Evolutionary conservation across 2,888 invertebrate species (phyloP).

Genomic region (Ormyrus thymus): DNA sequence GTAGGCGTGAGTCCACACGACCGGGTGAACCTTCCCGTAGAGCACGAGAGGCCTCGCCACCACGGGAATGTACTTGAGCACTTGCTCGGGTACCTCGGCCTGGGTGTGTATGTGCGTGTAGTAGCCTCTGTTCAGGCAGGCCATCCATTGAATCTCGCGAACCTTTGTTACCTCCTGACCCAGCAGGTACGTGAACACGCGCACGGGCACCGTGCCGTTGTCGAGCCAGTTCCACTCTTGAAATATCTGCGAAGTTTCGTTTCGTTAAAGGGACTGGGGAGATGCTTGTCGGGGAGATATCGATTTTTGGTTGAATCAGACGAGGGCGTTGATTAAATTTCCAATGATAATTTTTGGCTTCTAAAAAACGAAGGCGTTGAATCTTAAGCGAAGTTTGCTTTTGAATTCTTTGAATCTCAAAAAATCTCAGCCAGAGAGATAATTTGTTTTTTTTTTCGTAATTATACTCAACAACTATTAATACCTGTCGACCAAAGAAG

Average conservation of each 20-base stretch:
- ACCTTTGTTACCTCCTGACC: conserved; percentile 95
- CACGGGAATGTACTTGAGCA: conserved; percentile 96
- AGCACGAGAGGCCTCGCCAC: conserved; percentile 90
- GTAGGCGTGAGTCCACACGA: conserved; percentile 97
- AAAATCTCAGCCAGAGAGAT: no score
- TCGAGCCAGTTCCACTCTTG: conserved; percentile 86
- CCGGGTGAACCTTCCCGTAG: conserved; percentile 84
- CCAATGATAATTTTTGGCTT: no score
- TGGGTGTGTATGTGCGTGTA: conserved; percentile 95
- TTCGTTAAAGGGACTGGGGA: no score
- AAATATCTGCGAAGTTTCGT: conserved; percentile 78
- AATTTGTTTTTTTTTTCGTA: no score
- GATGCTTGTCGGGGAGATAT: no score
- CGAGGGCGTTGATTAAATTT: no score
- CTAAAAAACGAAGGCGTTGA: no score
- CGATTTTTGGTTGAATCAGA: no score
- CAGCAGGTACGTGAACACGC: conserved; percentile 96
- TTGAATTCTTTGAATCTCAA: no score
- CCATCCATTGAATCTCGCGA: conserved; percentile 93
- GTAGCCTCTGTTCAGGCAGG: conserved; percentile 96
- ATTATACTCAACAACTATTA: no score
- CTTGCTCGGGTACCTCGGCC: conserved; percentile 97
- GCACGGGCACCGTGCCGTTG: conserved; percentile 86
- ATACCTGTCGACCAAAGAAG: no score
- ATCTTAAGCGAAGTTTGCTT: no score